These are phyloP conservation scores for Drosophila navojoa DNA, from an alignment of 1,140 invertebrate species.

Conservation along the genomic window DNA sequence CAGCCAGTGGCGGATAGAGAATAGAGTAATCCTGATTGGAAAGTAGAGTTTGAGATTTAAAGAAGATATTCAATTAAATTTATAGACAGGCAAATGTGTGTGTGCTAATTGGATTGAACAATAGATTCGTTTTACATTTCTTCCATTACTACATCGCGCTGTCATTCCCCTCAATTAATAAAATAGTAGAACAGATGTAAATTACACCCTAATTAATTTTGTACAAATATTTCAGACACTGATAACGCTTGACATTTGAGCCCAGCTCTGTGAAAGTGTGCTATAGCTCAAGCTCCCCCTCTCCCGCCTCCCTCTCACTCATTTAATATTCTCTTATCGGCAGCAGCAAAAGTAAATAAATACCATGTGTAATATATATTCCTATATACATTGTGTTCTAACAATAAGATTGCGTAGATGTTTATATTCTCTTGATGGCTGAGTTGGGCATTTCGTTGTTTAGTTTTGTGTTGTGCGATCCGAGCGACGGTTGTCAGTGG, in stretches of 20 bases:
- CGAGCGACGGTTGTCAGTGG: slow-evolving; percentile 16
- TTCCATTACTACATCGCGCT: neutral
- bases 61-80: too few relatives aligned
- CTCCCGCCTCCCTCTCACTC: neutral
- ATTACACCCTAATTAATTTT: slow-evolving; percentile 46
- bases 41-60: too few relatives aligned
- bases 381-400: slow-evolving; percentile 3
- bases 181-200: slow-evolving; percentile 12
- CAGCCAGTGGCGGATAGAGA: too few relatives aligned
- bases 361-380: neutral
- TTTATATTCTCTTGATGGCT: slow-evolving; percentile 12
- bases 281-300: slow-evolving; percentile 13
- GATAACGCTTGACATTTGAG: slow-evolving; percentile 30
- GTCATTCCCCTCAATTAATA: slow-evolving; percentile 14
- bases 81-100: too few relatives aligned
- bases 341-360: slow-evolving; percentile 9
- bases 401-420: slow-evolving; percentile 12
- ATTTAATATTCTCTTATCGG: slow-evolving; percentile 18
- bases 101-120: neutral
- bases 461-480: slow-evolving; percentile 34
- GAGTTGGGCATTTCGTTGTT: slow-evolving; percentile 2
- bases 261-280: slow-evolving; percentile 36
- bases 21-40: too few relatives aligned
- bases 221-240: slow-evolving; percentile 29
- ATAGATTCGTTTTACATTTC: neutral